phyloP scores from a whole-genome alignment of 2,113 vertebrate species.

The Channa maculata region DNA sequence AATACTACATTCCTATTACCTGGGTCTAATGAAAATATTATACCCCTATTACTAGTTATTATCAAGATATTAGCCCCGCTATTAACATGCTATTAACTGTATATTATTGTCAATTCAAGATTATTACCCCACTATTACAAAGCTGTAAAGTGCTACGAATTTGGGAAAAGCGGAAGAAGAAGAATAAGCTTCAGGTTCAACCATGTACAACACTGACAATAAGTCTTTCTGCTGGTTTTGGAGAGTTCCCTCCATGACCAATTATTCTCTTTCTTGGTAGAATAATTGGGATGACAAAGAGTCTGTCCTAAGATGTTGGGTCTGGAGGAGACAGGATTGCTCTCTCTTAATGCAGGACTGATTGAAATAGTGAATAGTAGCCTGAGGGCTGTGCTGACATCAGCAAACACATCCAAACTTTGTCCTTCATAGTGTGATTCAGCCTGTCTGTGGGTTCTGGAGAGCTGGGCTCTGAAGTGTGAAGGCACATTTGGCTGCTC shows the following conservation, averaged over 20 bases:
- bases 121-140: no score
- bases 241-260: neutral
- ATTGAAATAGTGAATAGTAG: conserved; percentile 24
- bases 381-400: conserved; percentile 48
- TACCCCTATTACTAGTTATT: no score
- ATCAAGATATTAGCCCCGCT: no score
- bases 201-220: no score
- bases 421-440: conserved; percentile 63
- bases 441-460: conserved; percentile 51
- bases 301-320: conserved; percentile 6
- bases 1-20: no score
- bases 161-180: no score
- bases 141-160: no score
- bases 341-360: conserved; percentile 12
- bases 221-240: neutral
- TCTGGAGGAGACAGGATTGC: conserved; percentile 10
- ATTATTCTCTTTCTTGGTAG: neutral
- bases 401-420: conserved; percentile 40
- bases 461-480: conserved; percentile 46
- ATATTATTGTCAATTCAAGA: no score
- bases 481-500: conserved; percentile 38
- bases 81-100: no score
- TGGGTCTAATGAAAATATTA: no score
- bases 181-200: no score
- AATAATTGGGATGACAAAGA: neutral